Conservation (phyloP, 2,797 vertebrate species). For the Gallinago stenura region DNA sequence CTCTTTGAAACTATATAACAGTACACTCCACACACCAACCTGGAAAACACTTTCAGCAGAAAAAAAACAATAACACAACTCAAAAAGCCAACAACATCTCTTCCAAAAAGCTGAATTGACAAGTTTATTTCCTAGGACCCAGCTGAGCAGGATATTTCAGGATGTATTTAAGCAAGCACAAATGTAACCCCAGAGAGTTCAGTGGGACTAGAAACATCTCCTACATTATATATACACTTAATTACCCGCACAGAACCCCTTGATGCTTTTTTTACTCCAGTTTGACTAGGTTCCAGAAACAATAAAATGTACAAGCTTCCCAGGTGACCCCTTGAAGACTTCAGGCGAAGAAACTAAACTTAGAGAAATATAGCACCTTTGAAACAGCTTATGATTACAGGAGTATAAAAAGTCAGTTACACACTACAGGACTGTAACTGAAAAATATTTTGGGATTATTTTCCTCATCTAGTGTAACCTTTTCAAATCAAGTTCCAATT, state of each 20-base stretch:
- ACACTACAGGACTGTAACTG: background rate
- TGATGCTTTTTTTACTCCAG: background rate
- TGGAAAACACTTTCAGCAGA: background rate
- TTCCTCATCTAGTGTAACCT: slow-evolving; percentile 32
- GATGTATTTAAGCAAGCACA: background rate
- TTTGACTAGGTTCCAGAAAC: slow-evolving; percentile 3
- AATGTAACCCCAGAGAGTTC: background rate
- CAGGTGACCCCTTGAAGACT: slow-evolving; percentile 15
- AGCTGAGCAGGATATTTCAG: background rate
- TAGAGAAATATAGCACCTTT: background rate
- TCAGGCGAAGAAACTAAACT: background rate
- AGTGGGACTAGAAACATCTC: background rate
- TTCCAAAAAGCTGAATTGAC: background rate
- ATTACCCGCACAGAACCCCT: background rate
- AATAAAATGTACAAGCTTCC: slow-evolving; percentile 43
- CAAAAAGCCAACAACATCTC: background rate
- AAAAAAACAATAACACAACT: background rate
- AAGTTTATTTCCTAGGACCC: background rate
- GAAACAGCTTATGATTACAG: slow-evolving; percentile 34
- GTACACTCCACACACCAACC: background rate
- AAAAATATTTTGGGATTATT: slow-evolving; percentile 44
- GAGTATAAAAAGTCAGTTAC: slow-evolving; percentile 28
- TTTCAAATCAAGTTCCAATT: slow-evolving; percentile 57
- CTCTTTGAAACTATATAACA: background rate
- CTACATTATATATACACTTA: background rate